phyloP scores from a whole-genome alignment of 2,113 vertebrate genomes.

The Pandion haliaetus region DNA sequence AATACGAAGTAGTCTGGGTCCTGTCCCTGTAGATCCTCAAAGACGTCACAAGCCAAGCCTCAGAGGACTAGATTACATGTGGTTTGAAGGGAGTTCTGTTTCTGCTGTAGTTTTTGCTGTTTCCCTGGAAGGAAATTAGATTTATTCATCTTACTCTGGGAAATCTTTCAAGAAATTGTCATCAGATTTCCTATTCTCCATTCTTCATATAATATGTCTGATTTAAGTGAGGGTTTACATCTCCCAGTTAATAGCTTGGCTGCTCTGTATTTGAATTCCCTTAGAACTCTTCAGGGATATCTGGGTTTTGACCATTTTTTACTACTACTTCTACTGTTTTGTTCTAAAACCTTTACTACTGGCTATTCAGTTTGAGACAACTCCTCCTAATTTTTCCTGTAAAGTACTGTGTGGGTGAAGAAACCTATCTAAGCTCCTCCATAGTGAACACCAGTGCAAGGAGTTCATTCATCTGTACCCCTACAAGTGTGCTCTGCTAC shows the following conservation, averaged over 20 bases:
- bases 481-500: neutral
- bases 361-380: neutral
- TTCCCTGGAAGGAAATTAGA: neutral
- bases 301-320: neutral
- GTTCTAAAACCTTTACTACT: neutral
- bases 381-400: neutral
- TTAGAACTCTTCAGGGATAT: neutral
- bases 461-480: neutral
- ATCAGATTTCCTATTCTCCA: neutral
- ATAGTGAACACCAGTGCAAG: neutral
- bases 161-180: neutral
- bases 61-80: neutral
- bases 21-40: neutral
- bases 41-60: neutral
- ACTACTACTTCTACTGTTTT: neutral
- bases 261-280: neutral
- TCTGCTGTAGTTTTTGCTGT: neutral
- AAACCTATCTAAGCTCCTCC: neutral
- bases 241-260: neutral
- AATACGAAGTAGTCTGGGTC: neutral
- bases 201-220: neutral
- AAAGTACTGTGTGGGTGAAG: neutral
- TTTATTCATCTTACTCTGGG: neutral
- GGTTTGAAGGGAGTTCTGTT: neutral
- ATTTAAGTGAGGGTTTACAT: neutral